Base-by-base conservation (phyloP, 2,888 invertebrate species). In the Lasioglossum calceatum region DNA sequence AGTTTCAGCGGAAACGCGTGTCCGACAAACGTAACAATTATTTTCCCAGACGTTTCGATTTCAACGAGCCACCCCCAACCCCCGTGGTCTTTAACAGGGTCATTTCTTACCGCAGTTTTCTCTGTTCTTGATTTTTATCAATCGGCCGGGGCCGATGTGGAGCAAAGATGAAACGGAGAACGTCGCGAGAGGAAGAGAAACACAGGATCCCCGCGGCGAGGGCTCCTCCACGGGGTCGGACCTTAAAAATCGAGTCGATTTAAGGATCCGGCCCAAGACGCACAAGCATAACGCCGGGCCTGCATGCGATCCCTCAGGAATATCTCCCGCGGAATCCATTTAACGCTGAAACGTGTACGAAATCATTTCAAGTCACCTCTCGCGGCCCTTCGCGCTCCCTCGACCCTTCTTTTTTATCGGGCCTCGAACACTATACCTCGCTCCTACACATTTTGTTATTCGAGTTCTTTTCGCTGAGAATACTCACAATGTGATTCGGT, bases 171-270 rank as follows among this genome's bases (percentile, higher is more conserved):
- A 92, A 91, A 89, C 88, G 92, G 92, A 93, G 93, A 93, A 93
- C 93, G 92, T 92, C 91, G 93, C 92, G 91, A 92, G 93, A 92
- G 92, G 93, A 88, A 93, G 92, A 93, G 94, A 93, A 94, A 94
- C 94, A 94, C 90, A 81, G 94, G 91, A 93, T 92, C 92, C 95
- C 94, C 92, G 94, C 91, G 91, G 95, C 85, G 94, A 91, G 83
- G 90, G 90, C 88, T 84, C 88, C 91, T 91, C 90, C 87, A 23
- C 89, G 87, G 88, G 86, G 92, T 87, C 83, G 91, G 91, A 81
- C 90, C 89, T 92, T 92, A 94, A 94, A 94, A 94, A 94, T 94
- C 92, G 93, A 92, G 89, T 92, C 93, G 91, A 92, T 93, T 93
- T 93, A 93, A 93, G 92, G 90, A 91, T 91, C 93, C 90, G 90